Conservation (phyloP, 92 coral and sea anemone species). For the Hydrozoanthus gracilis region DNA sequence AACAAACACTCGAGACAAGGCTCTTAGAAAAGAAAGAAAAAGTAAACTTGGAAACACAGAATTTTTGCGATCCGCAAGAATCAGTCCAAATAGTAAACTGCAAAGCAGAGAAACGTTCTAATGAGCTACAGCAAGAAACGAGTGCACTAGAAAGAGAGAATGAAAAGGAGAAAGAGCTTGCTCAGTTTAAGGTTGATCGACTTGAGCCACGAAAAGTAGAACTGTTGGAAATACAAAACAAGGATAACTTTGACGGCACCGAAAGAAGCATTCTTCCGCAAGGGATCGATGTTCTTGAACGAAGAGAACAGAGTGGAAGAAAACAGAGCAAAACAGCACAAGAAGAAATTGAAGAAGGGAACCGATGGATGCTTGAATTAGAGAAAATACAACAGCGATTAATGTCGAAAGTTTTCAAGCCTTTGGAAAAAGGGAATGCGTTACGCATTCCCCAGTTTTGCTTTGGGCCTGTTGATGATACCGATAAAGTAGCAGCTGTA, state of each 20-base stretch:
- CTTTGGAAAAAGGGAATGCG: constrained; percentile 59
- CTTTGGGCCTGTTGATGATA: constrained; percentile 47
- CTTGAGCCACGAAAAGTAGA: constrained; percentile 48
- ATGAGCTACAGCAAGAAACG: background rate
- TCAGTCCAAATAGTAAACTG: background rate
- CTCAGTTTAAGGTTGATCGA: constrained; percentile 41
- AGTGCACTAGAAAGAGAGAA: constrained; percentile 25
- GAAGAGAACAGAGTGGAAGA: constrained; percentile 14
- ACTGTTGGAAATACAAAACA: constrained; percentile 21
- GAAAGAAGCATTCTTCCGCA: background rate
- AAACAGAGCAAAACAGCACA: constrained; percentile 1
- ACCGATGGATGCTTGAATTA: constrained; percentile 36
- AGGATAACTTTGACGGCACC: background rate
- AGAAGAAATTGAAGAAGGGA: constrained; percentile 53
- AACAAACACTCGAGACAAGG: constrained; percentile 40
- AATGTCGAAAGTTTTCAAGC: constrained; percentile 62
- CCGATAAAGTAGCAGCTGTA: constrained; percentile 26
- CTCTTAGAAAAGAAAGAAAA: constrained; percentile 59
- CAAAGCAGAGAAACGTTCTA: constrained; percentile 8
- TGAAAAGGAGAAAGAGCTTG: constrained; percentile 3
- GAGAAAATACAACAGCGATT: constrained; percentile 65
- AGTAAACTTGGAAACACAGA: constrained; percentile 33
- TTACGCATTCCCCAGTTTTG: constrained; percentile 15
- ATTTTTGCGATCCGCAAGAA: constrained; percentile 35
- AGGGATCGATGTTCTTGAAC: constrained; percentile 23